Base-by-base conservation (phyloP, 1,140 invertebrate species). In the Drosophila athabasca region DNA sequence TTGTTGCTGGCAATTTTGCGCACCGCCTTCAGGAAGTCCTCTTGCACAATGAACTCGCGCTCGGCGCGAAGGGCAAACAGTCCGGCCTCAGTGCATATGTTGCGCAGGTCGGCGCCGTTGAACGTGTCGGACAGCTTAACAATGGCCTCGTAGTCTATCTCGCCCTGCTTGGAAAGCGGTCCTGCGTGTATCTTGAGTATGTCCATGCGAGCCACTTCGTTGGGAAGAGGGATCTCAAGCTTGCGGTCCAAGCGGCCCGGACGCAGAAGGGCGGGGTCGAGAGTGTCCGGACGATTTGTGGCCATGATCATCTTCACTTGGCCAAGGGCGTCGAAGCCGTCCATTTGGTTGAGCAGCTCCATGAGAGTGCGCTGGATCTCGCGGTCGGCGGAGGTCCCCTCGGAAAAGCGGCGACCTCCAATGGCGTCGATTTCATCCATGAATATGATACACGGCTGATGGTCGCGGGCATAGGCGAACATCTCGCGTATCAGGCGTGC, bases 391-490 rank as follows among this genome's bases (percentile, higher is more conserved):
- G 98, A 99, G 29, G 98, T 98, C 45, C 98, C 99, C 92, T 99
- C 98, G 89, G 99, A 98, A 92, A 99, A 99, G 52, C 93, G 94
- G 24, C 98, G 98, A 48, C 98, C 98, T 73, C 99, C 99, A 89
- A 99, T 99, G 43, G 99, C 99, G 93, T 99, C 99, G 90, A 99
- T 99, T 95, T 99, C 99, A 94, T 99, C 99, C 93, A 99, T 99
- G 93, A 99, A 99, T 64, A 99, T 99, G 2, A 99, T 94, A 92
- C 99, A 99, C 3, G 99, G 98, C 92, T 99, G 99, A 93, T 99
- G 99, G 78, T 97, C 98, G 45, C 99, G 94, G 50, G 98, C 99
- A 97, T 99, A 99, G 93, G 99, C 98, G 92, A 99, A 99, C 44
- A 99, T 92, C 92, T 99, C 98, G 72, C 99, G 94, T 1, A 99